These are phyloP conservation scores for Phenacoccus solenopsis DNA, from an alignment of 1,140 invertebrate species.

Conservation along the genomic window DNA sequence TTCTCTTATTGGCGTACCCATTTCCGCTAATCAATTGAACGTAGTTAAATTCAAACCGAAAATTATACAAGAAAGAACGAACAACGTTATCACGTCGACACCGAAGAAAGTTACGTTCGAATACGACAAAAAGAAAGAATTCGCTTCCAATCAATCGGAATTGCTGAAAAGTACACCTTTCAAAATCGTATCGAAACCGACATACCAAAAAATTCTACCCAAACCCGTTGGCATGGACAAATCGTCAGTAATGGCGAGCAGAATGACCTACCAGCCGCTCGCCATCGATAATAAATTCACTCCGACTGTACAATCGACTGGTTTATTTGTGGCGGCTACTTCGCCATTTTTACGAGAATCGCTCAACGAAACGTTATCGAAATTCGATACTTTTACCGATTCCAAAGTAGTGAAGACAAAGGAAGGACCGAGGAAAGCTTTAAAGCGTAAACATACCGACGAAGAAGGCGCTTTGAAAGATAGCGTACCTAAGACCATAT, in stretches of 20 bases:
- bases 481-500: constrained; percentile 18
- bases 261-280: background rate
- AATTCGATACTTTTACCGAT: background rate
- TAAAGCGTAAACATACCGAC: background rate
- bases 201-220: background rate
- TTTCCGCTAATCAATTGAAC: background rate
- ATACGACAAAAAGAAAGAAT: background rate
- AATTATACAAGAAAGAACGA: background rate
- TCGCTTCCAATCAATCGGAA: background rate
- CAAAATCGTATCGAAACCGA: background rate
- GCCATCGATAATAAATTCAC: background rate
- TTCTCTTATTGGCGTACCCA: background rate
- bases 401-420: background rate
- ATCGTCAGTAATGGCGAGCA: background rate
- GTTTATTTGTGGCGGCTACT: background rate
- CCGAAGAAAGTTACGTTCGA: background rate
- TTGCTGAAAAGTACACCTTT: background rate
- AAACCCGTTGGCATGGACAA: background rate
- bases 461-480: background rate
- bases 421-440: background rate
- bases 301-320: background rate
- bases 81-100: background rate
- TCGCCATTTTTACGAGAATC: background rate
- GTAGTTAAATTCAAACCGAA: constrained; percentile 8
- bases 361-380: background rate